Evolutionary conservation across 2,113 vertebrate genomes (phyloP).

Genomic region (Actinemys pallida): DNA sequence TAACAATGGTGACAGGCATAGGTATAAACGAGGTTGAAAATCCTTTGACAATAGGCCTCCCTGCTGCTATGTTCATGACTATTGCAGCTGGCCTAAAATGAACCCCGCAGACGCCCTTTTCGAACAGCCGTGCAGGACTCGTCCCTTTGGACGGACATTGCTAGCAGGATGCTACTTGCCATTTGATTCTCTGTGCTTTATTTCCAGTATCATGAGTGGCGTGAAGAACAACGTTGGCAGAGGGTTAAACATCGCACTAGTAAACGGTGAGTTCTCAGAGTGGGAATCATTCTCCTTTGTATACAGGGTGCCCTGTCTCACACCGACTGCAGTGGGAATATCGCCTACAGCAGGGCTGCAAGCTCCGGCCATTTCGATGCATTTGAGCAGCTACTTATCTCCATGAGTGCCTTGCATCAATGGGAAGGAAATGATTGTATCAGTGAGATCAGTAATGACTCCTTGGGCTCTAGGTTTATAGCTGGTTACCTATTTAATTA

Average conservation of each 20-base stretch:
- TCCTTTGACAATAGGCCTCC: neutral
- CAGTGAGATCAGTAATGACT: neutral
- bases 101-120: neutral
- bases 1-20: neutral
- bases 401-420: too few species aligned
- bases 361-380: neutral
- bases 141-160: neutral
- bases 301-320: rapidly evolving
- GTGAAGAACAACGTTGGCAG: constrained; percentile 85
- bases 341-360: neutral
- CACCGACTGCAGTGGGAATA: too few species aligned
- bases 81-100: neutral
- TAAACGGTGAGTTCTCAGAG: constrained; percentile 83
- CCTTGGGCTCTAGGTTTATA: neutral
- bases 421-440: neutral
- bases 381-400: neutral
- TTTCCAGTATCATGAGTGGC: constrained; percentile 86
- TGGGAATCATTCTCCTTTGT: neutral
- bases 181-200: neutral
- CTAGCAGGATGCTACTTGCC: too few species aligned
- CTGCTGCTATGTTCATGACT: neutral
- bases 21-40: neutral
- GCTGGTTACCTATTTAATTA: neutral
- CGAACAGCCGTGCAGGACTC: neutral
- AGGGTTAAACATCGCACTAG: constrained; percentile 87